Evolutionary conservation across 1,140 invertebrate genomes (phyloP).

Genomic region (Coelopa frigida): DNA sequence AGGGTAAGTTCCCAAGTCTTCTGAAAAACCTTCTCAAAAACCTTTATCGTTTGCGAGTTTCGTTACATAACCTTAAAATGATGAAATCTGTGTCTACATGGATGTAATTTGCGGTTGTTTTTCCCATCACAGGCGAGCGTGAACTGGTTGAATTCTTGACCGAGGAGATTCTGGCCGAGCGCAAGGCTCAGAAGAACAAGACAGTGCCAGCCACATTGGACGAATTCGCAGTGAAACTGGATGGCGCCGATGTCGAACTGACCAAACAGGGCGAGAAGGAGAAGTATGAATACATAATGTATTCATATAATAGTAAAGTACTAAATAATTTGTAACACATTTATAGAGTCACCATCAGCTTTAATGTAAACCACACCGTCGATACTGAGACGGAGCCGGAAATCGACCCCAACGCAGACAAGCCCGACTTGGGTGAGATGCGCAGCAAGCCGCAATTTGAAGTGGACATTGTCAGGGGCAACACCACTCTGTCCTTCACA

Average conservation of each 20-base stretch:
- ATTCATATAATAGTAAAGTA: neutral
- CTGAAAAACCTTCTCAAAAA: neutral
- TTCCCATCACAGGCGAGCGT: conserved; percentile 58
- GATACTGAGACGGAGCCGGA: conserved; percentile 66
- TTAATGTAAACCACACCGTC: conserved; percentile 88
- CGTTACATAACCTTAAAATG: conserved; percentile 39
- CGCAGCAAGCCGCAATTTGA: conserved; percentile 81
- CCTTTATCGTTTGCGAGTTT: neutral
- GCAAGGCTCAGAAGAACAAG: conserved; percentile 68
- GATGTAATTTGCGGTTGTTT: neutral
- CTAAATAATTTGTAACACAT: conserved; percentile 13
- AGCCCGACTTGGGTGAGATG: conserved; percentile 71
- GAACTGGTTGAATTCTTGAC: conserved; percentile 79
- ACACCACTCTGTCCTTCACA: conserved; percentile 68
- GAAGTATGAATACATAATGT: conserved; percentile 47
- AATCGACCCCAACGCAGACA: conserved; percentile 54
- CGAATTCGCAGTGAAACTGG: conserved; percentile 66
- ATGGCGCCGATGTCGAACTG: conserved; percentile 72
- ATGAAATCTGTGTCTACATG: conserved; percentile 16
- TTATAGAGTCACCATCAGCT: conserved; percentile 62
- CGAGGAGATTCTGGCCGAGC: conserved; percentile 83
- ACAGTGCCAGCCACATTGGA: conserved; percentile 67
- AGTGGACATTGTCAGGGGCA: conserved; percentile 69
- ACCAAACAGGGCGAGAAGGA: conserved; percentile 66
- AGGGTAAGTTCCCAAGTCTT: too few relatives aligned